Evolutionary conservation across 2,113 vertebrate species (phyloP), one percentile per base, ranked within the genome.

Genomic region (Xiphophorus hellerii): DNA sequence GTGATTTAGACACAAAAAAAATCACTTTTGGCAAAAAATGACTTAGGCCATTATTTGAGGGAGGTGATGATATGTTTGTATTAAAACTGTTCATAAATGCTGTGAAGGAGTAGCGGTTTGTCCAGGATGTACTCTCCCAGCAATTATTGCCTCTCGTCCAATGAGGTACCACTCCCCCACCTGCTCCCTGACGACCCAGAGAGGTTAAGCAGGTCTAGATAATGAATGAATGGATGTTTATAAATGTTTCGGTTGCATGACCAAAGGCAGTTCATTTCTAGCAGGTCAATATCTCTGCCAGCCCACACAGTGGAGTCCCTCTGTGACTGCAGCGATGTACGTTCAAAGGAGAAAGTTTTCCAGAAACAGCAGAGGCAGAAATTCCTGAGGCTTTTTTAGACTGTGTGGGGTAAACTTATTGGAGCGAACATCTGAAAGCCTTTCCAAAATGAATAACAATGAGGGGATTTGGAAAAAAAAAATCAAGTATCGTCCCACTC

Each of bases 361-460:
- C 29, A 33, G 48, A 77, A 54, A 62, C 67, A 39, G 67, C 35
- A 58, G n/a, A 37, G 28, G 58, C 71, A 68, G 37, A 72, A 66
- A 64, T 62, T 80, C 76, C 76, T 1, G 20, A 72, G 88, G 79
- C 81, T 73, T 63, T 77, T 62, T 74, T 69, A 65, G 31, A 76
- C 62, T 64, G 62, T 48, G 44, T 20, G 44, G 44, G 44, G 44
- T 48, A 5, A 48, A 80, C 63, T 35, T 61, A 66, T 54, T 74
- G 62, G 44, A 77, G 74, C 27, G 62, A 85, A 90, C 81, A 87
- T 81, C 75, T 76, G 81, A 88, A 88, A 78, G 69, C 63, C 17
- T 62, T 22, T 80, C 66, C 17, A 85, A 76, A 88, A 74, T 71
- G 77, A 88, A 88, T 87, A 84, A 84, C 80, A 88, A 84, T 87